Evolutionary conservation across 2,888 invertebrate genomes (phyloP).

Genomic region (Altica lythri): DNA sequence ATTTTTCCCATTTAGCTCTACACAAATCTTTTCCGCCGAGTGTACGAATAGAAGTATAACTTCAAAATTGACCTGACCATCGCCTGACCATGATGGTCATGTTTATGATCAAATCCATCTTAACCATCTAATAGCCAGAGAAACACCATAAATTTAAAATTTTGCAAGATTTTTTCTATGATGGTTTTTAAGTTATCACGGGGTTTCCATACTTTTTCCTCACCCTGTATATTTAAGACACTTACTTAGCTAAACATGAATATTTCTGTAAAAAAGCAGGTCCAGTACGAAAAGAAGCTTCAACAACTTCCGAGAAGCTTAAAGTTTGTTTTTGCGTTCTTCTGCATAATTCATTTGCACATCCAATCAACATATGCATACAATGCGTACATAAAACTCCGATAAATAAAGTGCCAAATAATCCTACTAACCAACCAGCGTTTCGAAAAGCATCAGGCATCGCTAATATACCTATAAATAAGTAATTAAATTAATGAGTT

Average conservation of each 20-base stretch:
- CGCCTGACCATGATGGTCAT: too few species aligned
- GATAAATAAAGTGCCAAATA: slow-evolving; percentile 79
- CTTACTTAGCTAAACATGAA: slow-evolving; percentile 68
- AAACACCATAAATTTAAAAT: too few species aligned
- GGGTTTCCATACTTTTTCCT: too few species aligned
- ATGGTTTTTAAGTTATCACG: too few species aligned
- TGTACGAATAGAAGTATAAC: too few species aligned
- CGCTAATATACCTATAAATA: slow-evolving; percentile 79
- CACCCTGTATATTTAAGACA: too few species aligned
- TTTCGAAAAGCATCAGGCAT: slow-evolving; percentile 95
- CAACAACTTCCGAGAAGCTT: slow-evolving; percentile 80
- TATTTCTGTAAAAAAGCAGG: slow-evolving; percentile 67
- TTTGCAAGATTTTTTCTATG: too few species aligned
- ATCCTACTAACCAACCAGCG: slow-evolving; percentile 82
- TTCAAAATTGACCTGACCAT: too few species aligned
- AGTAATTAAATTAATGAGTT: slow-evolving; percentile 44
- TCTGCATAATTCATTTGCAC: slow-evolving; percentile 75
- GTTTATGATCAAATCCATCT: too few species aligned
- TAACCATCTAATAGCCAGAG: too few species aligned
- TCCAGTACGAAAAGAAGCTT: slow-evolving; percentile 76
- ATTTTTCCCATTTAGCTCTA: too few species aligned
- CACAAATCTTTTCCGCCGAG: too few species aligned
- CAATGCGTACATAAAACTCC: slow-evolving; percentile 91
- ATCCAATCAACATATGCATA: slow-evolving; percentile 90
- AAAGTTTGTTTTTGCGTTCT: slow-evolving; percentile 69